A percentile compares a stretch with the other conserved stretches of the same genome.
phyloP scores from a whole-genome alignment of 2,888 invertebrate species.

The Epinotia nisella region DNA sequence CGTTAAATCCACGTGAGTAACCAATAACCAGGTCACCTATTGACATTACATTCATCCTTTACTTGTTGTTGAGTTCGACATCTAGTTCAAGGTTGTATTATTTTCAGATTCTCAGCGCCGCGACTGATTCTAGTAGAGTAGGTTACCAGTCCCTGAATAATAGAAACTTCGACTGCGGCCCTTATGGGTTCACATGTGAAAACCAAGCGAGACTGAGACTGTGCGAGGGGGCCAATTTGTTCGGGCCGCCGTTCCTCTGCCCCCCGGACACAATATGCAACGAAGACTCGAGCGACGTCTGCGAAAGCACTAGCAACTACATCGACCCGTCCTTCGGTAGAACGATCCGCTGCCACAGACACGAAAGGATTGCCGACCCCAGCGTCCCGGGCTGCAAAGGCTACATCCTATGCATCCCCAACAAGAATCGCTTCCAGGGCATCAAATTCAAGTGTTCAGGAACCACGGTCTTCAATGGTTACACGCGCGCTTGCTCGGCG shows the following conservation, averaged over 20 bases:
- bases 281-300: conserved; percentile 75
- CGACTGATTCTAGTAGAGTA: conserved; percentile 29
- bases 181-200: conserved; percentile 75
- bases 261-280: conserved; percentile 74
- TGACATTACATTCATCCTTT: conserved; percentile 23
- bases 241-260: conserved; percentile 73
- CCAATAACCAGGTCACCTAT: conserved; percentile 11
- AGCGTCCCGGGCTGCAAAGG: conserved; percentile 77
- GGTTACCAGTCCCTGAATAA: conserved; percentile 53
- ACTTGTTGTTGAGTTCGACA: conserved; percentile 12
- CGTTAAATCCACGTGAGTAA: conserved; percentile 19
- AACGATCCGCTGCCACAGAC: conserved; percentile 66
- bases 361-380: conserved; percentile 76
- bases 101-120: conserved; percentile 52
- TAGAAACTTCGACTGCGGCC: conserved; percentile 67
- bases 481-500: conserved; percentile 71
- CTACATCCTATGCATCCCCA: conserved; percentile 77
- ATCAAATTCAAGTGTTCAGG: conserved; percentile 79
- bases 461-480: conserved; percentile 75
- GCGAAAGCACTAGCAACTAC: conserved; percentile 69
- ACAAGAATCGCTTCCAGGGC: conserved; percentile 75
- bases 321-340: conserved; percentile 68
- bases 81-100: conserved; percentile 32
- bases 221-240: conserved; percentile 67
- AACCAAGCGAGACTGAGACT: conserved; percentile 65